phyloP scores from a whole-genome alignment of 1,140 invertebrate genomes.

The Euborellia annulipes region DNA sequence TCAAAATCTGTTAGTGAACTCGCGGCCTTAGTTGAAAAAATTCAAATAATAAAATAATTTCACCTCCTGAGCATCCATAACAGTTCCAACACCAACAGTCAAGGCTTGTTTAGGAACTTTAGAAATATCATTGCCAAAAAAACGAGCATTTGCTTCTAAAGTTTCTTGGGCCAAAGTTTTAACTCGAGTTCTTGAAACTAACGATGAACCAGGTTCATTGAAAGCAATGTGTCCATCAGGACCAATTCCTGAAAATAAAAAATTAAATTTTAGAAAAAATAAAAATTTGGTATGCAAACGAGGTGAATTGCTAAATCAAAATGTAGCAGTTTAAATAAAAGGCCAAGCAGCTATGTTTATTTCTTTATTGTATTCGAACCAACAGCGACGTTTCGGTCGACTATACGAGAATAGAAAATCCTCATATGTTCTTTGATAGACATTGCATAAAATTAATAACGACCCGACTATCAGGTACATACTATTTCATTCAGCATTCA shows the following conservation, averaged over 20 bases:
- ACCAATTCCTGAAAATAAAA: slow-evolving; percentile 56
- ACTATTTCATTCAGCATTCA: no score
- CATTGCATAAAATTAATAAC: no score
- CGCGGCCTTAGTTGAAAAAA: no score
- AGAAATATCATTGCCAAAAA: slow-evolving; percentile 86
- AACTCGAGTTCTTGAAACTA: slow-evolving; percentile 85
- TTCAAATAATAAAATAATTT: no score
- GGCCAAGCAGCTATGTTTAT: no score
- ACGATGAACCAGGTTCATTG: slow-evolving; percentile 91
- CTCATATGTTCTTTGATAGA: no score
- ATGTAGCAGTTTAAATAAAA: no score
- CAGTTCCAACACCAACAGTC: slow-evolving; percentile 96
- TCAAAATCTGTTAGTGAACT: no score
- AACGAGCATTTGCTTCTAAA: slow-evolving; percentile 89
- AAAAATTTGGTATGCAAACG: background rate
- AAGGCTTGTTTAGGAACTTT: slow-evolving; percentile 87
- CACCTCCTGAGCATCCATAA: slow-evolving; percentile 96
- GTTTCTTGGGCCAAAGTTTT: slow-evolving; percentile 96
- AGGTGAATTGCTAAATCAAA: background rate
- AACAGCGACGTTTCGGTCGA: no score
- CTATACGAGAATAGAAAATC: no score
- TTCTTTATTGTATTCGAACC: no score
- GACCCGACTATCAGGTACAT: no score
- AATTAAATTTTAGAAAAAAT: background rate
- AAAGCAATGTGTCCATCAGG: slow-evolving; percentile 99